Conservation (phyloP, 2,888 invertebrate genomes). For the Scotopteryx bipunctaria region DNA sequence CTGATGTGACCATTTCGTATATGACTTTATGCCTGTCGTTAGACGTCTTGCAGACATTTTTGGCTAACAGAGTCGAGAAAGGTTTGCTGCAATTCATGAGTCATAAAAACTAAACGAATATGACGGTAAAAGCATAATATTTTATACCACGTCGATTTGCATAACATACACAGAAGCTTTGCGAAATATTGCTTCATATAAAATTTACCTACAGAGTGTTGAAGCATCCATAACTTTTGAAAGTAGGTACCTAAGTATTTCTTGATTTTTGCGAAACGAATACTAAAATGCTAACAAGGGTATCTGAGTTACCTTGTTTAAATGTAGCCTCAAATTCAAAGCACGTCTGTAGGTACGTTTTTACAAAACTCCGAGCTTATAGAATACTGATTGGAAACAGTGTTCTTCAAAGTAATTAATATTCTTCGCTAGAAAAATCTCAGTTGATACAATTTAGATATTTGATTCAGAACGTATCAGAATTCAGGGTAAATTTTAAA, state of each 20-base stretch:
- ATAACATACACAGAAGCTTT: not conserved
- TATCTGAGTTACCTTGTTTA: conserved; percentile 18
- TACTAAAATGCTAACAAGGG: conserved; percentile 10
- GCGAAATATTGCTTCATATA: not conserved
- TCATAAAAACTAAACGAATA: not conserved
- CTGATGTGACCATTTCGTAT: conserved; percentile 44
- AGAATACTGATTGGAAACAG: conserved; percentile 22
- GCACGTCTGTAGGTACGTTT: conserved; percentile 26
- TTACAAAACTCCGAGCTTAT: conserved; percentile 24
- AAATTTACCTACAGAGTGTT: not conserved
- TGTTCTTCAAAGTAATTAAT: conserved; percentile 21
- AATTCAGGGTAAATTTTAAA: conserved; percentile 53
- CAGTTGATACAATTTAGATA: conserved; percentile 16
- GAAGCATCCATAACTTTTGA: conserved; percentile 7
- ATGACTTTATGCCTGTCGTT: conserved; percentile 47
- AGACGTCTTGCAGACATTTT: conserved; percentile 18
- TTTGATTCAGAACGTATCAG: conserved; percentile 39
- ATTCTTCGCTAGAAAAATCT: conserved; percentile 13
- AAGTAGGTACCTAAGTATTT: conserved; percentile 6
- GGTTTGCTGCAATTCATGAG: too few relatives aligned
- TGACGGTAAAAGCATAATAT: not conserved
- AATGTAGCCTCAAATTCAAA: conserved; percentile 16
- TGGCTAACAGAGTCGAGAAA: too few relatives aligned
- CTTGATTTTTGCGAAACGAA: conserved; percentile 16
- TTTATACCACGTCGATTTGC: not conserved